Conservation (phyloP, 2,797 vertebrate genomes). For the Sebastolobus altivelis region DNA sequence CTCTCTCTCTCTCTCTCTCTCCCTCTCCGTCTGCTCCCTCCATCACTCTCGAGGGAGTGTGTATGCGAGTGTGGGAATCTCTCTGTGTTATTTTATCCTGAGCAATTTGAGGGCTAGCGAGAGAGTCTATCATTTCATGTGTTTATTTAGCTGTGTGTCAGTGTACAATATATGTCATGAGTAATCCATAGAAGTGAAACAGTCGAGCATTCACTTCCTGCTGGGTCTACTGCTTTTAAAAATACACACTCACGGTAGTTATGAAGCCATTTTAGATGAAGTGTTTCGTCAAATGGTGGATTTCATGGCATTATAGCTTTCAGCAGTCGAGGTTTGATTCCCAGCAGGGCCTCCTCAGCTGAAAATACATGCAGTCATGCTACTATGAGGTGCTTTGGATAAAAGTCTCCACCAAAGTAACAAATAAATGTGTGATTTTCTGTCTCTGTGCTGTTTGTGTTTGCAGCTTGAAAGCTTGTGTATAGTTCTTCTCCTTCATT, state of each 20-base stretch:
- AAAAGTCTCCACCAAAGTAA: constrained; percentile 3
- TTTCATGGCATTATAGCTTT: constrained; percentile 52
- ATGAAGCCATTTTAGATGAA: constrained; percentile 42
- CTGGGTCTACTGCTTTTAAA: constrained; percentile 30
- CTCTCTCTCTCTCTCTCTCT: background rate
- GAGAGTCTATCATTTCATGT: constrained; percentile 6
- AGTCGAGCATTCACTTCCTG: constrained; percentile 27
- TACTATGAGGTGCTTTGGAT: background rate
- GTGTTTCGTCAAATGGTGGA: constrained; percentile 37
- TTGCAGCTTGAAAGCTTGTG: too few relatives aligned
- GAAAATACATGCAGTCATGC: constrained; percentile 22
- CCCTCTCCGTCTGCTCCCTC: constrained; percentile 44
- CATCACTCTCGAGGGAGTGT: constrained; percentile 43
- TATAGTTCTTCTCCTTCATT: too few relatives aligned
- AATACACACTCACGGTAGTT: constrained; percentile 8
- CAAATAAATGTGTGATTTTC: constrained; percentile 4
- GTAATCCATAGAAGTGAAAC: constrained; percentile 5
- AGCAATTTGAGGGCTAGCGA: constrained; percentile 8
- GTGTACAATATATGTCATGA: background rate
- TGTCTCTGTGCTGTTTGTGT: constrained; percentile 4
- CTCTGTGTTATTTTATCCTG: constrained; percentile 21
- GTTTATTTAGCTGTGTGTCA: constrained; percentile 28
- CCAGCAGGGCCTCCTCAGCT: constrained; percentile 33
- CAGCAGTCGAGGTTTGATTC: constrained; percentile 44
- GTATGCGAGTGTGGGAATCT: background rate